Evolutionary conservation across 2,888 invertebrate species (phyloP), one percentile per base, ranked within the genome.

Genomic region (Agrotis ipsilon): DNA sequence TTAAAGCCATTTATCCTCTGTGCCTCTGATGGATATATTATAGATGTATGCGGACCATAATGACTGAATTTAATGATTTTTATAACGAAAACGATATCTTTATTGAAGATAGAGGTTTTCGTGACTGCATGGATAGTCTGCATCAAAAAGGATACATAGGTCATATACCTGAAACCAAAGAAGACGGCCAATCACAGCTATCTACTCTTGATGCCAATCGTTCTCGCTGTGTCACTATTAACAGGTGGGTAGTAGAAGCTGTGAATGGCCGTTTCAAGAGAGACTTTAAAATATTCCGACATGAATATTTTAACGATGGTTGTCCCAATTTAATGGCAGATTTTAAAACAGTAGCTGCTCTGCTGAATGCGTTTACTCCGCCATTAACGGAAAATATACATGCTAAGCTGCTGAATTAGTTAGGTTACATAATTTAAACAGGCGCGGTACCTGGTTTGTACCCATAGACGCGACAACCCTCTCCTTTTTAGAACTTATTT

Each of bases 271-370:
- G 66, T 55, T 71, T 72, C 27, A 74, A 78, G 6, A 71, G 74
- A 46, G 66, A 78, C 27, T 78, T 66, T 16, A 78, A 75, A 75
- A 69, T 75, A 60, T 75, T 75, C 32, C 64, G 67, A 16, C 75
- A 72, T 39, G 60, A 68, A 32, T 77, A 77, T 73, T 79, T 71
- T 68, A 76, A 76, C 54, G 66, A 59, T 49, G 66, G 39, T 43
- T 76, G n/a, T n/a, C n/a, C 60, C 51, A 21, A 78, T 60, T 7
- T 78, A 64, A n/a, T n/a, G 67, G 49, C 52, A 21, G n/a, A 76
- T 72, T 78, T 76, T 72, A 78, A 75, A n/a, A n/a, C n/a, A n/a
- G 68, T 75, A 52, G 75, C 71, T 75, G 66, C 75, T 68, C 68
- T 78, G 45, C 59, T 74, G 14, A 75, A 75, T 66, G 75, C 68